Evolutionary conservation across 2,113 vertebrate species (phyloP), one percentile per base, ranked within the genome.

Genomic region (Zingel zingel): DNA sequence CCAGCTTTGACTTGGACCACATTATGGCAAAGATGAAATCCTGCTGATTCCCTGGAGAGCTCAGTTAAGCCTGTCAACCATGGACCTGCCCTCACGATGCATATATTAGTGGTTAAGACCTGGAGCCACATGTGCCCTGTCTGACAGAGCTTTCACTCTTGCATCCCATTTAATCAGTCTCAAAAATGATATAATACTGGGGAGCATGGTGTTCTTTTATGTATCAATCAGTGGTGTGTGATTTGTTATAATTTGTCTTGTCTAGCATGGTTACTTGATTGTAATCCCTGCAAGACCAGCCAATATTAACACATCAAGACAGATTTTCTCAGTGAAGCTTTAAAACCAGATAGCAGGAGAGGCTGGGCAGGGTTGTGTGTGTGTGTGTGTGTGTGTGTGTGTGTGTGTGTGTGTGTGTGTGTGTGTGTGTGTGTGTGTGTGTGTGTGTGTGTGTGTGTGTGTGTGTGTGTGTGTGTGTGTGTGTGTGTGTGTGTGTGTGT

Each of bases 241-340:
- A 61, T 64, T 61, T 23, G 36, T 77, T 7, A 1, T 51, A 63
- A 14, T 77, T 61, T 63, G 15, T 8, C 30, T 59, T 61, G 36
- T 79, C 69, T 23, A 16, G 47, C 68, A 25, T 9, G 2, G 66
- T 74, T 27, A 69, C 81, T 81, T 87, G 82, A 90, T 85, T 89
- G 77, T 88, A 91, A 92, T 92, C 91, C 78, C 21, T 14, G 33
- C 74, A 76, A 72, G 65, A 75, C 61, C 64, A 45, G 74, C 74
- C 73, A 58, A 25, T 62, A 25, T 77, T 54, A 23, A 27, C 74
- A 66, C 63, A 63, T 64, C 25, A 62, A 54, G 64, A 67, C 27
- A 7, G 86, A 83, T 69, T 65, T 81, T 68, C 62, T 79, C 64
- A 19, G 50, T 56, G 63, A 9, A 36, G 73, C 63, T 74, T 77